Evolutionary conservation across 1,140 invertebrate species (phyloP), one percentile per base, ranked within the genome.

Genomic region (Bombus sibiricus): DNA sequence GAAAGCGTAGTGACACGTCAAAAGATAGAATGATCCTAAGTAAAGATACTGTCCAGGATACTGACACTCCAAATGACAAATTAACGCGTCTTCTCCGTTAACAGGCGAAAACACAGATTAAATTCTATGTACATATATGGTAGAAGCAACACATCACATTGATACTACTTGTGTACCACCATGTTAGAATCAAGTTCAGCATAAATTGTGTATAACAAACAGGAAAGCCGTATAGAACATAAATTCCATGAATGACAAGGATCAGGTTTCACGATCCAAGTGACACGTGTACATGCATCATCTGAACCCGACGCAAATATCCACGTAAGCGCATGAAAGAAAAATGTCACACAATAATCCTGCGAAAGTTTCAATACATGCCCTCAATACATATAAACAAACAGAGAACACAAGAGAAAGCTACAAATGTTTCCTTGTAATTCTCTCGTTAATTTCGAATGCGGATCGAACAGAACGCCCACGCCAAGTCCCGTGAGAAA

Each of bases 361-460:
- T 37, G 37, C 28, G 75, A 39, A 77, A 10, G 47, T n/a, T 53
- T 25, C 18, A 39, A 39, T n/a, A n/a, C n/a, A 10, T 15, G 15
- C 47, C 13, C 12, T 18, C 32, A 10, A 1, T 5, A 66, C 66
- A 2, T 28, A 28, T 4, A 9, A 47, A 32, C 13, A 15, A 32
- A 10, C 0, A 37, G 15, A 39, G 32, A 25, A 15, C 8, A 12
- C 18, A 5, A 28, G 47, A 34, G 39, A 62, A 37, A 73, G 68
- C 68, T 64, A 80, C 68, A 53, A 62, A 53, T 73, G 32, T 80
- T 73, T 41, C 57, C 53, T 53, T 79, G 83, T 85, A 80, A 85
- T 80, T 85, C 83, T 47, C 53, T 73, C 68, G 53, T 85, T 85
- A 85, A 85, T 85, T 85, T 85, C 77, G 83, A 57, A 39, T 73